Evolutionary conservation across 2,797 vertebrate species (phyloP), one percentile per base, ranked within the genome.

Genomic region (Chloroceryle inda): DNA sequence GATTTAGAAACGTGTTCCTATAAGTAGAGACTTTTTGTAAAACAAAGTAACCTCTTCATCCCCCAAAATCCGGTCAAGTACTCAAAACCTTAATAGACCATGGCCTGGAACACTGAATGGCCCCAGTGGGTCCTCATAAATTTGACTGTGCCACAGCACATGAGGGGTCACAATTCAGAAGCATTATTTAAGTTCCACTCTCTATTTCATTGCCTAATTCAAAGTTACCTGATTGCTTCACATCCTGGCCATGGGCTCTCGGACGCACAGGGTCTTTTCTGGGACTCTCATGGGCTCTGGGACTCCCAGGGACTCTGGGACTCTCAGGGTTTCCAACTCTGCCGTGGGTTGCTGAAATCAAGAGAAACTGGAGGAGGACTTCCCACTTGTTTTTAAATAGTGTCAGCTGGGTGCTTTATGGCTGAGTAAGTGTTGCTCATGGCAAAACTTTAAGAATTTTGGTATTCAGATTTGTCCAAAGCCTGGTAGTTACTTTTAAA

Each of bases 1-100:
- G 59, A 68, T 92, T 92, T 89, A 83, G 87, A 94, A 82, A 44
- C 31, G 68, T 9, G 7, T 59, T 88, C 63, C 79, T 80, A 73
- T n/a, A 74, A 75, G 76, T 27, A 69, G 47, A 78, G 22, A 26
- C n/a, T 73, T 85, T 68, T 66, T 61, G 50, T 24, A 56, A 84
- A 81, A 37, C 9, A 45, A 58, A 63, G 11, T 58, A 53, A 73
- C 24, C 27, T 85, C 13, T 89, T 84, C 29, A 17, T 17, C 33
- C 17, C 47, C 18, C 62, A 29, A 91, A 84, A 75, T 42, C 29
- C 55, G 47, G 20, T 17, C 8, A 45, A 68, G 58, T 68, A 71
- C n/a, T 6, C 72, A 72, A 88, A 85, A 40, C 15, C 29, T 62
- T 58, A 40, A 47, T 74, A 89, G 44, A 29, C 13, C 18, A 4